Evolutionary conservation across 2,797 vertebrate genomes (phyloP), one percentile per base, ranked within the genome.

Genomic region (Tolypeutes matacus): DNA sequence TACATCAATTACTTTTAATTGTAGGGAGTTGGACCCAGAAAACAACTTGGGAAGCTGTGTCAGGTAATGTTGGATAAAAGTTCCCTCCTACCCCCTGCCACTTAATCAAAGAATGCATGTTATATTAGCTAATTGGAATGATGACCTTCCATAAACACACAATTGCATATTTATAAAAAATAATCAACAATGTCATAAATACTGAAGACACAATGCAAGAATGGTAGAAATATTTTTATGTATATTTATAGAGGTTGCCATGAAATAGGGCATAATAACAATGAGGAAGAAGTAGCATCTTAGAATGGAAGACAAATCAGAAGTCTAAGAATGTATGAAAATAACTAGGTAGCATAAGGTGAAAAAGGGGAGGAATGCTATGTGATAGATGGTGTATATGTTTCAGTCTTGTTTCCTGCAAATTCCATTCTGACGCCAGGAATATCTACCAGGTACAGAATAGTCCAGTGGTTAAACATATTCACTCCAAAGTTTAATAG

Each of bases 41-140:
- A 95, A 67, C 46, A 89, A 87, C 62, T 42, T 94, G n/a, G 77
- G 84, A 39, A 90, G n/a, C 46, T 76, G 51, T 53, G 29, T 94
- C 62, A 42, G n/a, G 13, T 88, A 62, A 93, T 85, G 58, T 2
- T 58, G 10, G 64, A 77, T 62, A 53, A 73, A 96, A 75, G 46
- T 91, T 89, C 17, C 42, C 29, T 92, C 39, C 49, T 21, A 81
- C 53, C 10, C 20, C 15, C 36, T 87, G 39, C 4, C 53, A 65
- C 5, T 93, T 91, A 95, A 85, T 87, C 67, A 92, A 10, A 87
- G 36, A 94, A 87, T 92, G 76, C 89, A 93, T 82, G 42, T 18
- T 67, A 60, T 69, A 34, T 90, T 80, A 91, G 12, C 25, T 87
- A 96, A 76, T 39, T 58, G 5, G 70, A 94, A 18, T 36, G 89